phyloP scores from a whole-genome alignment of 2,797 vertebrate species.

The Lutjanus campechanus region DNA sequence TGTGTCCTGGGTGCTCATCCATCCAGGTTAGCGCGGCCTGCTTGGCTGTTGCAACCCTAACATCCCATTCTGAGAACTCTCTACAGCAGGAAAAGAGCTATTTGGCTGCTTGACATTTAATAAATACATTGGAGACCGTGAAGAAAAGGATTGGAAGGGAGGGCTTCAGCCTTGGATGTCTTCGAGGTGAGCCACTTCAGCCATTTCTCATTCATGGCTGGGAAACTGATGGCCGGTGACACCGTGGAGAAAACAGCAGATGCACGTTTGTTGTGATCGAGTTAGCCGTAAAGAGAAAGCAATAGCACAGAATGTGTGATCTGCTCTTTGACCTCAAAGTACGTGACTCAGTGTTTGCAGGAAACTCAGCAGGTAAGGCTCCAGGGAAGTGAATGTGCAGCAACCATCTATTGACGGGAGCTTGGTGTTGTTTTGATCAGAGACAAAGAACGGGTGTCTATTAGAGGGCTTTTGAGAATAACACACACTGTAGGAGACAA shows the following conservation, averaged over 20 bases:
- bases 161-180: conserved; percentile 12
- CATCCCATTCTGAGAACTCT: conserved; percentile 30
- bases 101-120: conserved; percentile 69
- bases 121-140: conserved; percentile 47
- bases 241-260: background rate
- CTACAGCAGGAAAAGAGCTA: conserved; percentile 33
- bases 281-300: conserved; percentile 5
- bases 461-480: background rate
- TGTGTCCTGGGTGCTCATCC: conserved; percentile 64
- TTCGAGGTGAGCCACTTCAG: conserved; percentile 32
- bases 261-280: background rate
- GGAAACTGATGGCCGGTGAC: conserved; percentile 21
- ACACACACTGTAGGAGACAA: background rate
- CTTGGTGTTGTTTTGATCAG: conserved; percentile 16
- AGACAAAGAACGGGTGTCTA: conserved; percentile 10
- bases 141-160: conserved; percentile 12
- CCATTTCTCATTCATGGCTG: conserved; percentile 31
- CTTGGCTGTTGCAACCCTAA: conserved; percentile 20
- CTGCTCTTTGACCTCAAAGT: conserved; percentile 28
- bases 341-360: conserved; percentile 18
- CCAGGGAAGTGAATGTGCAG: conserved; percentile 15
- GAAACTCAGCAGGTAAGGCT: background rate
- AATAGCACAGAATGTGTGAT: background rate
- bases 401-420: conserved; percentile 15
- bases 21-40: conserved; percentile 48